Evolutionary conservation across 2,113 vertebrate genomes (phyloP).

Genomic region (Chloroceryle aenea): DNA sequence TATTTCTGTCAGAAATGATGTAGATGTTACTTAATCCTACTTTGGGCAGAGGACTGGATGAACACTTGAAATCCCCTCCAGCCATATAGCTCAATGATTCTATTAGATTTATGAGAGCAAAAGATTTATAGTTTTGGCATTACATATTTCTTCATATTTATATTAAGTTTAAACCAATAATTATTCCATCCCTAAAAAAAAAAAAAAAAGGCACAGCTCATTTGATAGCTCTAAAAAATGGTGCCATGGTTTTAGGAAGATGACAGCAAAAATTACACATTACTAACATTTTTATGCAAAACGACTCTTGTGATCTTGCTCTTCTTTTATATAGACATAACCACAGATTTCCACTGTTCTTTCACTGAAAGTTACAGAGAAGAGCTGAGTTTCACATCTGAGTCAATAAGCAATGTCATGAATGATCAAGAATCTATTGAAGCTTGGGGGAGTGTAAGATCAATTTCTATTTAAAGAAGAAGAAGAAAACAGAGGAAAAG

Average conservation of each 20-base stretch:
- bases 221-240: not conserved
- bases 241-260: not conserved
- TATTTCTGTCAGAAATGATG: constrained; percentile 59
- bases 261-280: not conserved
- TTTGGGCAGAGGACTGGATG: constrained; percentile 20
- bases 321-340: not conserved
- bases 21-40: constrained; percentile 57
- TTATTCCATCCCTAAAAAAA: not conserved
- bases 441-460: not conserved
- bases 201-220: not conserved
- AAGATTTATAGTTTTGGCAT: constrained; percentile 45
- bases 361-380: not conserved
- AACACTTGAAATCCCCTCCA: constrained; percentile 39
- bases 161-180: constrained; percentile 13
- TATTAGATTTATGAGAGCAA: constrained; percentile 38
- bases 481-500: not conserved
- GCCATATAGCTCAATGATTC: constrained; percentile 44
- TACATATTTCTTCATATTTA: constrained; percentile 50
- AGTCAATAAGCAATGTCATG: not conserved
- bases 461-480: not conserved
- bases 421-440: accelerated
- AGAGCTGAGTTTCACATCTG: not conserved
- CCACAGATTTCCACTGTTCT: not conserved
- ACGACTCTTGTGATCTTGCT: not conserved
- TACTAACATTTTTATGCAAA: not conserved